A percentile compares a stretch with the other conserved stretches of the same genome.
phyloP scores from a whole-genome alignment of 2,797 vertebrate genomes.

The Micropoecilia bifurca region DNA sequence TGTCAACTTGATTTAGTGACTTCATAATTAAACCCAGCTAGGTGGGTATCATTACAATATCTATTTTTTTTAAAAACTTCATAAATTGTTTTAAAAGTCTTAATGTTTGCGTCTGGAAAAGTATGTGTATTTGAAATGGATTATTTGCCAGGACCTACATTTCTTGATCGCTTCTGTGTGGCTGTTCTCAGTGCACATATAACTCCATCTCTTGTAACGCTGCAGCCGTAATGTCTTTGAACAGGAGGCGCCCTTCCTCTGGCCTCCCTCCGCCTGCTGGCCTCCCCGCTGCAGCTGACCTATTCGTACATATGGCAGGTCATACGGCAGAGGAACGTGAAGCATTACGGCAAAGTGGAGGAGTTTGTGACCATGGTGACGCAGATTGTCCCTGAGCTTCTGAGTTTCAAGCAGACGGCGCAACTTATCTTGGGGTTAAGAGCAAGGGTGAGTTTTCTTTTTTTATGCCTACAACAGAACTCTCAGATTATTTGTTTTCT shows the following conservation, averaged over 20 bases:
- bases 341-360: constrained; percentile 81
- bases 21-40: neutral
- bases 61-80: neutral
- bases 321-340: constrained; percentile 70
- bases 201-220: neutral
- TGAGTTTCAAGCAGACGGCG: constrained; percentile 82
- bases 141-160: neutral
- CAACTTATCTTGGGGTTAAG: constrained; percentile 84
- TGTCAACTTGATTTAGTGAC: neutral
- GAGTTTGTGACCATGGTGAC: constrained; percentile 82
- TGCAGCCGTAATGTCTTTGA: neutral
- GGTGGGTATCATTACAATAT: neutral
- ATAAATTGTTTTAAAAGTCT: neutral
- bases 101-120: neutral
- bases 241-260: constrained; percentile 60
- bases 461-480: neutral
- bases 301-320: constrained; percentile 85
- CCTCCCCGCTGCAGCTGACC: constrained; percentile 78
- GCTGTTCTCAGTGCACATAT: neutral
- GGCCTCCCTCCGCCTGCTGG: constrained; percentile 75
- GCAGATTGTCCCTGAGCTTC: constrained; percentile 79
- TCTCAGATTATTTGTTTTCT: neutral
- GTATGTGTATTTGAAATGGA: neutral
- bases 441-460: constrained; percentile 77
- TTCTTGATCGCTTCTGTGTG: neutral